Evolutionary conservation across 2,113 vertebrate species (phyloP).

Genomic region (Phoenicopterus ruber): DNA sequence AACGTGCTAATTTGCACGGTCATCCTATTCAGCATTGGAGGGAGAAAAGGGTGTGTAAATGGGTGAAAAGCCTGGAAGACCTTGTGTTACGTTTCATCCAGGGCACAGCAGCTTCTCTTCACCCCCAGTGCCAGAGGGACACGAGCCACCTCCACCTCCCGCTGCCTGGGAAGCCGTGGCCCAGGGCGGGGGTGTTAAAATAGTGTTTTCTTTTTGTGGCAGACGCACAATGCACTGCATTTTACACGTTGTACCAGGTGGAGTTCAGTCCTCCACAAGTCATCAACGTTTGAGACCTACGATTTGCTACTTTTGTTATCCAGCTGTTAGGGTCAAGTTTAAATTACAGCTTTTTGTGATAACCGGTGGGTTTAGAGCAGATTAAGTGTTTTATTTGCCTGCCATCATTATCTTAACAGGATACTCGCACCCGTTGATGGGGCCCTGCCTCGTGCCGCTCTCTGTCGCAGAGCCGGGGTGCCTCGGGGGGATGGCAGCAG

Average conservation of each 20-base stretch:
- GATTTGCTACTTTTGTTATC: neutral
- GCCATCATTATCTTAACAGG: no score
- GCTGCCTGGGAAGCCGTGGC: neutral
- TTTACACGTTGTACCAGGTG: neutral
- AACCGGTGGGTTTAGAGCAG: neutral
- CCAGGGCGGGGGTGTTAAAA: rapidly evolving
- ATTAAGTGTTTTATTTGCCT: neutral
- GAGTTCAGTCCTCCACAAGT: neutral
- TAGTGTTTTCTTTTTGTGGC: rapidly evolving
- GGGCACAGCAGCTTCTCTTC: neutral
- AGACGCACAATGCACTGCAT: rapidly evolving
- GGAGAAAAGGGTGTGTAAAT: rapidly evolving
- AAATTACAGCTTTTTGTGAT: neutral
- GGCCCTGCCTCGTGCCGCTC: rapidly evolving
- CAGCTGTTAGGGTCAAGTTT: neutral
- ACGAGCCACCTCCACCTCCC: rapidly evolving
- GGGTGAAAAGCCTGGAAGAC: no score
- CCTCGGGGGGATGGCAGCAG: neutral
- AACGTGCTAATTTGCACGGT: rapidly evolving
- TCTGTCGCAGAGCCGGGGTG: rapidly evolving
- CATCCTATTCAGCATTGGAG: rapidly evolving
- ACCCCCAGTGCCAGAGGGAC: neutral
- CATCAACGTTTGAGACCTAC: neutral
- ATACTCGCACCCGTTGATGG: neutral
- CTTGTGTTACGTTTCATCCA: rapidly evolving